Conservation (phyloP, 1,140 invertebrate species). For the Drosophila trapezifrons region DNA sequence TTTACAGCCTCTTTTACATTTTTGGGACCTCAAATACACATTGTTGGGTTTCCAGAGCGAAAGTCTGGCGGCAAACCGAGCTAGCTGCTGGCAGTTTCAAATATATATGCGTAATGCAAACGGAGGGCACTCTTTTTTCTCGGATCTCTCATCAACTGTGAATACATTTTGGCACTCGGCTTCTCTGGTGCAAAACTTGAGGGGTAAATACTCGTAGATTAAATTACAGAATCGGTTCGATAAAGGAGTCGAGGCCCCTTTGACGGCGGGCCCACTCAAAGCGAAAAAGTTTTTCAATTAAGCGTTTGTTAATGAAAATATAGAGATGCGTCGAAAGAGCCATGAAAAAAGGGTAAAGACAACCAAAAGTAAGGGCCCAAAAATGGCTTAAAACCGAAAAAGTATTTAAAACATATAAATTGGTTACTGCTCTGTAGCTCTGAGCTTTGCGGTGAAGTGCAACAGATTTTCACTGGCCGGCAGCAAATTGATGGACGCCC, state of each 20-base stretch:
- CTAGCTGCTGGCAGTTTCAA: conserved; percentile 6
- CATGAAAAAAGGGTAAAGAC: conserved; percentile 27
- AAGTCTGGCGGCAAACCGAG: conserved; percentile 18
- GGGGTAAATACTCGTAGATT: conserved; percentile 20
- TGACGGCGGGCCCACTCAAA: conserved; percentile 59
- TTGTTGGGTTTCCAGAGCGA: conserved; percentile 23
- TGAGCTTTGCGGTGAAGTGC: conserved; percentile 67
- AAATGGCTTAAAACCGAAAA: conserved; percentile 48
- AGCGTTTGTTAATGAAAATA: conserved; percentile 74
- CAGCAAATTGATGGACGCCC: conserved; percentile 54
- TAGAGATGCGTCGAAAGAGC: conserved; percentile 30
- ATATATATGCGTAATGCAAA: conserved; percentile 38
- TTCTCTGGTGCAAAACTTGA: conserved; percentile 25
- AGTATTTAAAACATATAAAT: conserved; percentile 67
- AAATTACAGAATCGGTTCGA: conserved; percentile 53
- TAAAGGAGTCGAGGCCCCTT: conserved; percentile 26
- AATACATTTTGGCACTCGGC: conserved; percentile 30
- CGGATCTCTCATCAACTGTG: conserved; percentile 24
- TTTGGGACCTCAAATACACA: conserved; percentile 35
- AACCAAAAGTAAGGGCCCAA: conserved; percentile 12
- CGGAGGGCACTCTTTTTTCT: background rate
- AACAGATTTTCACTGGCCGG: conserved; percentile 67
- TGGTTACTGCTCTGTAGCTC: conserved; percentile 56
- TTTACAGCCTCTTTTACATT: conserved; percentile 53
- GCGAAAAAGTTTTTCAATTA: conserved; percentile 78